These are phyloP conservation scores for Pelagia noctiluca DNA, from an alignment of 30 jellyfish, hydroid and myxozoan genomes.

Conservation along the genomic window DNA sequence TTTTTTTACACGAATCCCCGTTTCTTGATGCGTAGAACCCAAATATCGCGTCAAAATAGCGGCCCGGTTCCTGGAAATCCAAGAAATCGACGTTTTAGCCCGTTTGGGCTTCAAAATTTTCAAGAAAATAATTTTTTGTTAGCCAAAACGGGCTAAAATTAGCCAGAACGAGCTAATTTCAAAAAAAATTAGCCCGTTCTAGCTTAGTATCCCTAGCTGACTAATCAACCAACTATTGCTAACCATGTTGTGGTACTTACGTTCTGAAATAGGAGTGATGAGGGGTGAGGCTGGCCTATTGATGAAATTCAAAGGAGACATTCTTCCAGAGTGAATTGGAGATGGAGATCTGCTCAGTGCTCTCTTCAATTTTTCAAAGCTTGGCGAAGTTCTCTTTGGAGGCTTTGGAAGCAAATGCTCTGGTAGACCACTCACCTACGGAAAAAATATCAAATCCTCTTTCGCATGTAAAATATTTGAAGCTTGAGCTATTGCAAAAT, in stretches of 20 bases:
- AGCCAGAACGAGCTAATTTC: too few species aligned
- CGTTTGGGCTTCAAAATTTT: too few species aligned
- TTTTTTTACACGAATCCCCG: too few species aligned
- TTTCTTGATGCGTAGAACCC: too few species aligned
- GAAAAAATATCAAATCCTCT: background rate
- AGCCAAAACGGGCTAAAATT: too few species aligned
- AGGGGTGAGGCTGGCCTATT: conserved; percentile 80
- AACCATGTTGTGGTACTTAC: conserved; percentile 2
- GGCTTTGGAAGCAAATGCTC: conserved; percentile 97
- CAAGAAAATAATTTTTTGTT: too few species aligned
- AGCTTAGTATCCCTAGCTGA: too few species aligned
- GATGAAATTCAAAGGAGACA: conserved; percentile 50
- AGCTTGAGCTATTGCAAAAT: background rate
- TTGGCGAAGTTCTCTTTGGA: conserved; percentile 92
- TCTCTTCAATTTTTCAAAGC: conserved; percentile 94
- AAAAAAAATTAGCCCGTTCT: too few species aligned
- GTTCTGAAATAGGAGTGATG: conserved; percentile 30
- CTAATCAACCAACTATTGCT: too few species aligned
- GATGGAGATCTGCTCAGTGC: conserved; percentile 96
- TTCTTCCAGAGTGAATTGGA: conserved; percentile 64
- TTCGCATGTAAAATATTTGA: background rate
- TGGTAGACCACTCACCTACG: conserved; percentile 99
- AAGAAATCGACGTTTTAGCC: too few species aligned
- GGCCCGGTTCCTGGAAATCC: too few species aligned
- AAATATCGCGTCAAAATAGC: too few species aligned